Percentiles rank a stretch among this genome's conserved stretches.
These are phyloP conservation scores for Drosophila aff. DNA, from an alignment of 1,140 invertebrate species.

Conservation along the genomic window DNA sequence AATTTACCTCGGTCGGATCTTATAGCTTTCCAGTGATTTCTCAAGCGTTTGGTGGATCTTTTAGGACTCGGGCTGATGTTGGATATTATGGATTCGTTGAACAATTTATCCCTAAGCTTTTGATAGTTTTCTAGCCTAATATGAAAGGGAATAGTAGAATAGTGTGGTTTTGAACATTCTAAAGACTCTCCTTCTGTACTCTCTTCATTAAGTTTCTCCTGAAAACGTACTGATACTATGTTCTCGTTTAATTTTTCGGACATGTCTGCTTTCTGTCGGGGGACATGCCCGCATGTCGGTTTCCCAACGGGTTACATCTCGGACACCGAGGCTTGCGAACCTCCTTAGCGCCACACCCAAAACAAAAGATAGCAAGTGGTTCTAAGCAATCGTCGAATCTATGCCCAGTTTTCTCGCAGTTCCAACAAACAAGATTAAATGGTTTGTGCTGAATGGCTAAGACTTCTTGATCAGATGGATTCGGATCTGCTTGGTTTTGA, in stretches of 20 bases:
- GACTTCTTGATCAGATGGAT: neutral
- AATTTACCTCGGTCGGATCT: neutral
- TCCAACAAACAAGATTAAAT: neutral
- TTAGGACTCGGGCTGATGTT: neutral
- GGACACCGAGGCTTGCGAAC: neutral
- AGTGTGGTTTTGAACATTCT: neutral
- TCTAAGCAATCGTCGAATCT: neutral
- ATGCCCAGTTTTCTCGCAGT: neutral
- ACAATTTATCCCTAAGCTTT: neutral
- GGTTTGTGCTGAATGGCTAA: neutral
- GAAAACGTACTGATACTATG: neutral
- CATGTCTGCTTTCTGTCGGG: neutral
- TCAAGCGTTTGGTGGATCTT: neutral
- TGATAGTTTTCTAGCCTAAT: neutral
- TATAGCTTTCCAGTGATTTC: neutral
- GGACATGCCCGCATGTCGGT: neutral
- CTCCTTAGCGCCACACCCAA: neutral
- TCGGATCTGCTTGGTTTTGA: neutral
- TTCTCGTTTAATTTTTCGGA: neutral
- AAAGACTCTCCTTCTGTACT: neutral
- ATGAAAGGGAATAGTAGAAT: neutral
- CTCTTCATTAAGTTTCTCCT: neutral
- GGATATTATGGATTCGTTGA: neutral
- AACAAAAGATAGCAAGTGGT: neutral
- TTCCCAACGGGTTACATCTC: slow-evolving; percentile 1